Evolutionary conservation across 2,113 vertebrate species (phyloP), one percentile per base, ranked within the genome.

Genomic region (Halcyon malimbica): DNA sequence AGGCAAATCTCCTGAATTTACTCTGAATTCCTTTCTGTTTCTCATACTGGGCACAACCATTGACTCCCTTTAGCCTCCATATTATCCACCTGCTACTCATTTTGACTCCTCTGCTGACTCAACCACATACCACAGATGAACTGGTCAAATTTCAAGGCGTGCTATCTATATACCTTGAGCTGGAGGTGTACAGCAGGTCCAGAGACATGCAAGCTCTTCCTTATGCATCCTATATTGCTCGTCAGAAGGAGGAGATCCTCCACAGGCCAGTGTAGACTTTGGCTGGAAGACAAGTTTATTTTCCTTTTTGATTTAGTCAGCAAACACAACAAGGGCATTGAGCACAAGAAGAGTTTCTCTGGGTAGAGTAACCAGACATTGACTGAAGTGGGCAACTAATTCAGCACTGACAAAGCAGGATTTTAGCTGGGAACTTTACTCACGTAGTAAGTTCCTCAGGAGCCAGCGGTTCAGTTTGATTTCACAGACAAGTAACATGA

Each of bases 401-500:
- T 92, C 12, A 16, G 37, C 26, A 60, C 5, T 70, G 75, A 26
- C 56, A 91, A 79, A 84, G 78, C 53, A 67, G 28, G 41, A 25
- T 68, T 71, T 91, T 56, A 87, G 31, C 57, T 65, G 84, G 31
- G 78, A 76, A 79, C 0, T 2, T 56, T 69, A 33, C 42, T 57
- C 39, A 51, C 0, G 0, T 86, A 78, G 0, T 16, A 53, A 60
- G 54, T 70, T 96, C 71, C 56, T 68, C 64, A 42, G 68, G 76
- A 95, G 51, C 64, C 82, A 83, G 82, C 5, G 6, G 46, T 80
- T 89, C 68, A 74, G 50, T 86, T 59, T 86, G 79, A 94, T 93
- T 97, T 94, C 90, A 89, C 90, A 95, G 75, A 63, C 63, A 56
- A 59, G 85, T 93, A 93, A 94, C 75, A 48, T 0, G 62, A 95